Evolutionary conservation across 2,113 vertebrate genomes (phyloP), one percentile per base, ranked within the genome.

Genomic region (Tamias sibiricus): DNA sequence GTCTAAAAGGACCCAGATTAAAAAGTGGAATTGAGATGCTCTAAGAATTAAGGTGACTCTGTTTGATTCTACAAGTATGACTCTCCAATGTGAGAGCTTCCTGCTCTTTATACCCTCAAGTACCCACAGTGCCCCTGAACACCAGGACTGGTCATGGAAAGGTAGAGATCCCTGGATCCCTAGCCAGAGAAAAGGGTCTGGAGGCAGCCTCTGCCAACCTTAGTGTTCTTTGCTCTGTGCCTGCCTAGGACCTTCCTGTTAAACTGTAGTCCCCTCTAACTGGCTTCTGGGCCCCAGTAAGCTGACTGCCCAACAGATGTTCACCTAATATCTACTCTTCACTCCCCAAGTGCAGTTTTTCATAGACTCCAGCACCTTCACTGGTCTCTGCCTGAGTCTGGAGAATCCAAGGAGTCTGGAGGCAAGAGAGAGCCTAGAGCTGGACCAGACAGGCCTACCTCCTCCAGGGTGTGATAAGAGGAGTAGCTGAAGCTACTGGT

Each of bases 391-490:
- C 59, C 17, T 54, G 30, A 76, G 54, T 47, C 57, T 57, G 37
- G 26, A 82, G 35, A 49, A 30, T 30, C 28, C 1, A 5, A 35
- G 52, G n/a, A 52, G 28, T 26, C 42, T 88, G 16, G 20, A 79
- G 28, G 62, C 52, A 22, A 13, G 32, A 62, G 37, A 40, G 20
- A 26, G 64, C 28, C 59, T 5, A 13, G 35, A 75, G 37, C 54
- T 11, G 8, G 12, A 2, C 22, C 0, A 0, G 19, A 68, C 37
- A 64, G 64, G 30, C 97, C 72, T 52, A 99, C 99, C 98, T 99
- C 99, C 0, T 97, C 96, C 92, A 99, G 52, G 0, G 98, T 99
- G 98, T 99, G 99, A 97, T 99, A 99, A 19, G 95, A 98, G 62
- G 97, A 49, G 2, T 98, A 99, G 92, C 99, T 98, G 0, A 99